phyloP scores from a whole-genome alignment of 2,888 invertebrate species.

The Sinohyriopsis cumingii region DNA sequence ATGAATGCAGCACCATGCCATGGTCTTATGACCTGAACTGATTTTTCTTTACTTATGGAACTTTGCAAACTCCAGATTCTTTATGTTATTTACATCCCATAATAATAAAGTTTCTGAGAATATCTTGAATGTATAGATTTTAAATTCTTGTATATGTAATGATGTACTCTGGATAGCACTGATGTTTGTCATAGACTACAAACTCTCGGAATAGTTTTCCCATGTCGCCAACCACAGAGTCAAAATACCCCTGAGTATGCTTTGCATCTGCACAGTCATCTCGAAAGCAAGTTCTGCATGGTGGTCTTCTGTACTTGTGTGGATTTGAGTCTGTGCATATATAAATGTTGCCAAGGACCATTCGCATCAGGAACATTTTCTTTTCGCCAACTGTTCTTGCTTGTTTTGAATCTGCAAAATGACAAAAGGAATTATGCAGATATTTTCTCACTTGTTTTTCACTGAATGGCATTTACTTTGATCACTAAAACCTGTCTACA shows the following conservation, averaged over 20 bases:
- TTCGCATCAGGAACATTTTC: slow-evolving; percentile 46
- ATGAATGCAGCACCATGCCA: no score
- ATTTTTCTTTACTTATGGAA: no score
- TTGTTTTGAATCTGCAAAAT: slow-evolving; percentile 33
- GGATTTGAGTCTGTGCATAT: slow-evolving; percentile 31
- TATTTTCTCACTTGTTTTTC: no score
- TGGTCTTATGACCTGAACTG: no score
- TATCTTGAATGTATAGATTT: no score
- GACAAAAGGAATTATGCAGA: no score
- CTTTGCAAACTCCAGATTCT: no score
- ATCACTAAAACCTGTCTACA: no score
- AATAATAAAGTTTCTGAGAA: no score
- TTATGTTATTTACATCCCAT: no score
- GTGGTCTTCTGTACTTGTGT: slow-evolving; percentile 36
- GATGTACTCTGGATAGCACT: slow-evolving; percentile 53
- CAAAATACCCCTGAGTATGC: slow-evolving; percentile 17
- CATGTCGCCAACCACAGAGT: slow-evolving; percentile 46
- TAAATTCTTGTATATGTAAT: slow-evolving; percentile 44
- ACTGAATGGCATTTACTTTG: no score
- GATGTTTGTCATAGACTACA: slow-evolving; percentile 43
- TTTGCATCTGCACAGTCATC: slow-evolving; percentile 28
- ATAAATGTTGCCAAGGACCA: slow-evolving; percentile 39
- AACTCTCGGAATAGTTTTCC: slow-evolving; percentile 48
- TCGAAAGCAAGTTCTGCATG: slow-evolving; percentile 30
- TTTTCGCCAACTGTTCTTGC: slow-evolving; percentile 22